Base-by-base conservation (phyloP, 1,140 invertebrate species). In the Platorchestia sp. region DNA sequence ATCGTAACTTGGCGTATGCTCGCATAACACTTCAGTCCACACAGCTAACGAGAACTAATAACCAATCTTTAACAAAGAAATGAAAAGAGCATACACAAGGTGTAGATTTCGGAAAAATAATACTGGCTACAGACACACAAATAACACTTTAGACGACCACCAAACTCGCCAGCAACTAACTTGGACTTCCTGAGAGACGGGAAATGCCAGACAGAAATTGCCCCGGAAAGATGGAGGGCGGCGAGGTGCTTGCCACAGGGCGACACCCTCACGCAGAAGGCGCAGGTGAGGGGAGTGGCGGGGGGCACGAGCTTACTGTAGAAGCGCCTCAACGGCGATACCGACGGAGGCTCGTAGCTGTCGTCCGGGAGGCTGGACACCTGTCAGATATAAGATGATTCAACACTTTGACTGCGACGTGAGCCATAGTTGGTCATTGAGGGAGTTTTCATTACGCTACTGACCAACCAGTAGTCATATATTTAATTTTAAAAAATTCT, bases 151-250 rank as follows among this genome's bases (percentile, higher is more conserved):
- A 75, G 27, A 36, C 27, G 1, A 75, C 47, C 14, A 75, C 14
- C 59, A 36, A 14, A 75, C 10, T 75, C 36, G n/a, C 36, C 59
- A 36, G 27, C 59, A 75, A 47, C 91, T 93, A n/a, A 93, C 91
- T 97, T 96, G 47, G 96, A 96, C 53, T 97, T 96, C 96, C 97
- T 97, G 95, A 98, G 97, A 53, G 97, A 98, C 40, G 98, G 98
- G 51, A 98, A 97, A 89, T 97, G 97, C 98, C 98, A 98, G 19
- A 98, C 96, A 0, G 98, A 98, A 51, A 99, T 97, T 75, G 98
- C 97, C 5, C 98, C 98, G 96, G 98, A 98, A 43, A 97, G 97
- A 97, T 98, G 98, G 0, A 96, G 93, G 22, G 96, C 95, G 14
- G 96, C 96, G 36, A 96, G 47, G 14, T 96, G 96, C 41, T 95